Conservation (phyloP, 2,888 invertebrate species). For the Himalopsyche tibetana region DNA sequence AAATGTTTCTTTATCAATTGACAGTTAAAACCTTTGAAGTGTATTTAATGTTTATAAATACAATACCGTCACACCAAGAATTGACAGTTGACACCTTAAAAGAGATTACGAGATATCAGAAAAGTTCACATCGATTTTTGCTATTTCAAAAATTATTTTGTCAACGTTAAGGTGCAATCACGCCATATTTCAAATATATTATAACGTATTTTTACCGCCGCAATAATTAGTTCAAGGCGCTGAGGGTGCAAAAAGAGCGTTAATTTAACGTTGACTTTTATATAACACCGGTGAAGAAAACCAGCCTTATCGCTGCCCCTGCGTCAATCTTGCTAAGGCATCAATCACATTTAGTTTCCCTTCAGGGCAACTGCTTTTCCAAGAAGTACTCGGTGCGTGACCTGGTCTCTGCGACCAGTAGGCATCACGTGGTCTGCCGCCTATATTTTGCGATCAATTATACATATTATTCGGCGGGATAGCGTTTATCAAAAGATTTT, state of each 20-base stretch:
- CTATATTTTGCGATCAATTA: conserved; percentile 17
- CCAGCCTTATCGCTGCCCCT: conserved; percentile 53
- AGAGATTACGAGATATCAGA: too few species aligned
- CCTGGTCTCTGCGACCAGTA: not conserved
- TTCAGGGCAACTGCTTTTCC: conserved; percentile 16
- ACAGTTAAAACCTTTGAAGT: too few species aligned
- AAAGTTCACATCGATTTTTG: too few species aligned
- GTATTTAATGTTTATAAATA: too few species aligned
- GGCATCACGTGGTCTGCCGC: not conserved
- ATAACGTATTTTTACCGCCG: not conserved
- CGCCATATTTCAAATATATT: not conserved
- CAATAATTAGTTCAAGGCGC: conserved; percentile 9
- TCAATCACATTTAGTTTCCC: conserved; percentile 55
- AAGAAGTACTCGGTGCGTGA: conserved; percentile 1
- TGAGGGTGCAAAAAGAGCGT: conserved; percentile 8
- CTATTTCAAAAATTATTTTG: too few species aligned
- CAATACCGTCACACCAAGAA: too few species aligned
- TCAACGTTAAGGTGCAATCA: not conserved
- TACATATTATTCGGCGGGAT: not conserved
- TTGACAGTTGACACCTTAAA: too few species aligned
- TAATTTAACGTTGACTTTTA: conserved; percentile 28
- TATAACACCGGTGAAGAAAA: conserved; percentile 18
- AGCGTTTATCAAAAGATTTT: conserved; percentile 17
- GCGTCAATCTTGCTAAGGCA: conserved; percentile 57
- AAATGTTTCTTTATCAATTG: too few species aligned